These are phyloP conservation scores for Drosophila fungiperda DNA, from an alignment of 2,888 invertebrate species.

Conservation along the genomic window DNA sequence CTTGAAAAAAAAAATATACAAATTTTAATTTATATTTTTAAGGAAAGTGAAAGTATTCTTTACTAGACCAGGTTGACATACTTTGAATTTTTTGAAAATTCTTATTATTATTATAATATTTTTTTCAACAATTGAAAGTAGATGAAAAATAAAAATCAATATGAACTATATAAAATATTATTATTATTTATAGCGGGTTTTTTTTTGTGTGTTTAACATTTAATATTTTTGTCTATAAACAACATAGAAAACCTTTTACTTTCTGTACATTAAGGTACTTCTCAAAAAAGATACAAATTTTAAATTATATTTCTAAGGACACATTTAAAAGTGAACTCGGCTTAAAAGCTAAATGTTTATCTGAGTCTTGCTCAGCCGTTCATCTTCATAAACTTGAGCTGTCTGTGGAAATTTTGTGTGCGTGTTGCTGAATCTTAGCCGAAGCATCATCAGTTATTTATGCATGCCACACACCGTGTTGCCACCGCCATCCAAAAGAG, in stretches of 20 bases:
- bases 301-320: background rate
- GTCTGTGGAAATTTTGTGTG: constrained; percentile 41
- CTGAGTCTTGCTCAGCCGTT: constrained; percentile 23
- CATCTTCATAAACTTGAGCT: constrained; percentile 42
- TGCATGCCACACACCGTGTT: constrained; percentile 43
- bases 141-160: background rate
- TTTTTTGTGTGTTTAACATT: background rate
- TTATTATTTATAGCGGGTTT: background rate
- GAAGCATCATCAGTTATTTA: constrained; percentile 77
- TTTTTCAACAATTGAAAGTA: background rate
- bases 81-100: background rate
- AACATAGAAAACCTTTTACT: background rate
- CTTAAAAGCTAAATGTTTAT: constrained; percentile 23
- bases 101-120: no score
- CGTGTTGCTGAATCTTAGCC: constrained; percentile 66
- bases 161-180: background rate
- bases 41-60: background rate
- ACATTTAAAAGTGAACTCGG: constrained; percentile 1
- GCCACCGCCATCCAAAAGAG: constrained; percentile 19
- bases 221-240: background rate
- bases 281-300: background rate
- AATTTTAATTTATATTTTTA: no score
- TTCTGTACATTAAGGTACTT: no score
- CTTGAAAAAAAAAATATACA: no score
- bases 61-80: background rate